A percentile compares a stretch with the other conserved stretches of the same genome.
phyloP scores from a whole-genome alignment of 2,113 vertebrate genomes.

The Mus pahari region DNA sequence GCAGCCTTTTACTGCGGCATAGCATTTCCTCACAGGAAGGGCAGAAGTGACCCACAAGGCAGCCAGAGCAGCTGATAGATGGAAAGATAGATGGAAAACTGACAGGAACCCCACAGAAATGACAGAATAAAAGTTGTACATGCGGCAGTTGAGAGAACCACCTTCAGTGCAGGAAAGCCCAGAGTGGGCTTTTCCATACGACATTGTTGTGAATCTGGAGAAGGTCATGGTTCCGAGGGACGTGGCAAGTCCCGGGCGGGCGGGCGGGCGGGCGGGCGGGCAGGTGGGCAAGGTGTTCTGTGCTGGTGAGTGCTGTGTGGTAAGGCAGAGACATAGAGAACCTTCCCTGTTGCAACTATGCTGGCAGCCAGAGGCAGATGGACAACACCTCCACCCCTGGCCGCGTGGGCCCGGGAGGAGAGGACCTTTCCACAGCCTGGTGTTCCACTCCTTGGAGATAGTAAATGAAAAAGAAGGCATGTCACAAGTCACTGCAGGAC shows the following conservation, averaged over 20 bases:
- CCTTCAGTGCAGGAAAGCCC: not conserved
- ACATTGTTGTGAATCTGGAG: not conserved
- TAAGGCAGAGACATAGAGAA: not conserved
- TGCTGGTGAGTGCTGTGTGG: too few relatives aligned
- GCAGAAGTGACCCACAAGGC: constrained; percentile 89
- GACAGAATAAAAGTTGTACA: constrained; percentile 89
- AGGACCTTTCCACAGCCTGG: not conserved
- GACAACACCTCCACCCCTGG: not conserved
- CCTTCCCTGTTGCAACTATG: not conserved
- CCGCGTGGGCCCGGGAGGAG: not conserved
- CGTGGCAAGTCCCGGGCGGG: not conserved
- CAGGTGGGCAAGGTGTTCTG: too few relatives aligned
- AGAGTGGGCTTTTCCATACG: not conserved
- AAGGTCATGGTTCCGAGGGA: not conserved
- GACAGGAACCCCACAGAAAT: constrained; percentile 83
- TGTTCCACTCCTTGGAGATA: not conserved
- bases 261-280: too few relatives aligned
- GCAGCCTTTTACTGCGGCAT: constrained; percentile 74
- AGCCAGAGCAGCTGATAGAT: constrained; percentile 82
- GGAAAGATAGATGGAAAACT: constrained; percentile 89
- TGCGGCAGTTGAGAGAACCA: constrained; percentile 80
- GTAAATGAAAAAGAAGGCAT: not conserved
- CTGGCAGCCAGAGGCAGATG: not conserved
- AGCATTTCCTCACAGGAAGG: constrained; percentile 89
- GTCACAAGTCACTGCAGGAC: not conserved